Evolutionary conservation across 2,113 vertebrate genomes (phyloP).

Genomic region (Electrona antarctica): DNA sequence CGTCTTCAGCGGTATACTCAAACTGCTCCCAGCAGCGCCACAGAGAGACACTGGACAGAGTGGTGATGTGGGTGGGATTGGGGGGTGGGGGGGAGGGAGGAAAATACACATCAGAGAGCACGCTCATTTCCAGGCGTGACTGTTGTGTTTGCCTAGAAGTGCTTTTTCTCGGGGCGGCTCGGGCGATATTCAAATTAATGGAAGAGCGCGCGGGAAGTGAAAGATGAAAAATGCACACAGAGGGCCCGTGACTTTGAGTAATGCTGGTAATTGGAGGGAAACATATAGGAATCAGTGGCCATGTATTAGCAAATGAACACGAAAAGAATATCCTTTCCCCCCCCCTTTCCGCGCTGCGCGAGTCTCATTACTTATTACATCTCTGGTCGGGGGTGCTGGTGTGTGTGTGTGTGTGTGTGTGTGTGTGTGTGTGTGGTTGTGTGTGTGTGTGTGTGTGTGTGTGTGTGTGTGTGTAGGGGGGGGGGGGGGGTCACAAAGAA

Average conservation of each 20-base stretch:
- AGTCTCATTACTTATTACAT: slow-evolving; percentile 65
- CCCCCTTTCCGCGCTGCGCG: neutral
- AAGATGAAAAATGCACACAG: slow-evolving; percentile 70
- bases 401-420: neutral
- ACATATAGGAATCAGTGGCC: slow-evolving; percentile 69
- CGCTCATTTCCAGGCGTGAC: slow-evolving; percentile 27
- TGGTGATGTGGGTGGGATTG: no score
- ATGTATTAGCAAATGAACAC: slow-evolving; percentile 69
- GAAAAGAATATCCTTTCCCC: slow-evolving; percentile 1
- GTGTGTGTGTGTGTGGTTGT: neutral
- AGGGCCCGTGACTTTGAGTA: slow-evolving; percentile 75
- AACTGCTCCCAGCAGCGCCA: no score
- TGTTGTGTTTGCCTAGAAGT: slow-evolving; percentile 51
- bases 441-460: neutral
- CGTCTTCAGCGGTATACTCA: no score
- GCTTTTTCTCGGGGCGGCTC: slow-evolving; percentile 34
- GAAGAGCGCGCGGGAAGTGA: slow-evolving; percentile 68
- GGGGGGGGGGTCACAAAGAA: slow-evolving; percentile 36
- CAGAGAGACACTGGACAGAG: no score
- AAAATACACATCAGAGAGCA: slow-evolving; percentile 50
- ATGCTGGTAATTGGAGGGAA: slow-evolving; percentile 77
- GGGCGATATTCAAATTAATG: slow-evolving; percentile 75
- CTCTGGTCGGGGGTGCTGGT: slow-evolving; percentile 31
- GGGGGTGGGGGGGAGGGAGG: no score
- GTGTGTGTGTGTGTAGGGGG: neutral